Conservation (phyloP, 2,888 invertebrate genomes). For the Philereme vetulata region DNA sequence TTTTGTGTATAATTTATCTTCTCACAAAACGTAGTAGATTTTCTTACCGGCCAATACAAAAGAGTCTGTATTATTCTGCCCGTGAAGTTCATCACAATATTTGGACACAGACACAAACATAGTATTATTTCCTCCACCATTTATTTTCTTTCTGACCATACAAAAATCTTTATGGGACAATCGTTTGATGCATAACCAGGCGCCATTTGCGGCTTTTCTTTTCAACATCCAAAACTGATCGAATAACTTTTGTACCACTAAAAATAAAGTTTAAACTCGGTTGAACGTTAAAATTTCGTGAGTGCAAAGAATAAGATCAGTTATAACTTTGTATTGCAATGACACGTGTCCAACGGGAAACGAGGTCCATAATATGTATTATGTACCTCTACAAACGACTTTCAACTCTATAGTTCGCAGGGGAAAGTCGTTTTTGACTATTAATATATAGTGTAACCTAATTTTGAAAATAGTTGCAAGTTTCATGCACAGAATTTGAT, state of each 20-base stretch:
- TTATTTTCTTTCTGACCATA: slow-evolving; percentile 40
- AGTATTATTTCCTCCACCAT: not conserved
- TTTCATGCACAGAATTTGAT: not conserved
- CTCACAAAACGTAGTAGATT: too few relatives aligned
- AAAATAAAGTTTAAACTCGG: slow-evolving; percentile 32
- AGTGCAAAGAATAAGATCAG: slow-evolving; percentile 46
- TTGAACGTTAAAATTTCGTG: slow-evolving; percentile 37
- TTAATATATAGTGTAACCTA: not conserved
- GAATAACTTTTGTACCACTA: slow-evolving; percentile 3
- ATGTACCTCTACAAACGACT: not conserved
- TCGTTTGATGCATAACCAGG: slow-evolving; percentile 38
- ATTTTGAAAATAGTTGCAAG: slow-evolving; percentile 13
- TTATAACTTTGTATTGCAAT: slow-evolving; percentile 49
- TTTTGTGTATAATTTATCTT: too few relatives aligned
- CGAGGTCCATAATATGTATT: slow-evolving; percentile 19
- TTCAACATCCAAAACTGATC: slow-evolving; percentile 1
- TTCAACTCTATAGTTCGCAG: slow-evolving; percentile 2
- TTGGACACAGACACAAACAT: too few relatives aligned
- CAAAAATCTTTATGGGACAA: slow-evolving; percentile 42
- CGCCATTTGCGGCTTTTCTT: slow-evolving; percentile 38
- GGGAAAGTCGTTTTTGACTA: not conserved
- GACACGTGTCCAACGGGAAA: slow-evolving; percentile 50
- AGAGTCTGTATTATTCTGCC: too few relatives aligned
- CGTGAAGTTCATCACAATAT: too few relatives aligned
- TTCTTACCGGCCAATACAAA: too few relatives aligned